Percentiles rank a stretch among this genome's conserved stretches.
Conservation (phyloP, 30 jellyfish, hydroid and myxozoan species). For the Catostylus mosaicus region DNA sequence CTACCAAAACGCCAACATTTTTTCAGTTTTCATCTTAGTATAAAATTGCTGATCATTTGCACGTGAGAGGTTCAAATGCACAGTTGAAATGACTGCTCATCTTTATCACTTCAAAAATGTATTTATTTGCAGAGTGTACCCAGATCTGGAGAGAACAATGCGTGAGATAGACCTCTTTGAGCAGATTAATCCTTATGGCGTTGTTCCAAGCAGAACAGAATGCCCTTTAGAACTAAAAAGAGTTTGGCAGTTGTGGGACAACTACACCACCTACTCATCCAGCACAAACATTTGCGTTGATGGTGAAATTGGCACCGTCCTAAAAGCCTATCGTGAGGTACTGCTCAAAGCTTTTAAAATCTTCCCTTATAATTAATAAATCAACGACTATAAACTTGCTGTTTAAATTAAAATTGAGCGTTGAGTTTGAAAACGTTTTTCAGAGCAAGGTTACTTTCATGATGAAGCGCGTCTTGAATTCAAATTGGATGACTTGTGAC, state of each 20-base stretch:
- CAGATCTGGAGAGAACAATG: slow-evolving; percentile 92
- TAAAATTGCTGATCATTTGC: slow-evolving; percentile 16
- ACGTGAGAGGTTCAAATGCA: too few species aligned
- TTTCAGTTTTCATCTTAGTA: neutral
- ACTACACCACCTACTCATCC: slow-evolving; percentile 57
- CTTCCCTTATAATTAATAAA: too few species aligned
- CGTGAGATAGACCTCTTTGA: slow-evolving; percentile 83
- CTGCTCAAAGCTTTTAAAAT: too few species aligned
- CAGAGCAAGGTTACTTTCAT: too few species aligned
- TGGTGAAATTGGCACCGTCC: slow-evolving; percentile 95
- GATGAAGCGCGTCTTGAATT: too few species aligned
- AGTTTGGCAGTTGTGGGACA: slow-evolving; percentile 80
- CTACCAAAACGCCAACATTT: too few species aligned
- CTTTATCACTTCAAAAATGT: too few species aligned
- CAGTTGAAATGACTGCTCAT: too few species aligned
- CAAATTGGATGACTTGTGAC: too few species aligned
- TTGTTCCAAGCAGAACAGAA: slow-evolving; percentile 91
- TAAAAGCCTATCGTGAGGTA: slow-evolving; percentile 90
- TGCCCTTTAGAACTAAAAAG: slow-evolving; percentile 85
- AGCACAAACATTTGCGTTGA: slow-evolving; percentile 76
- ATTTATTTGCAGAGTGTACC: slow-evolving; percentile 69
- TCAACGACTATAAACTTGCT: too few species aligned
- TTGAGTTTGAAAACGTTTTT: too few species aligned
- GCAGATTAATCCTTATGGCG: slow-evolving; percentile 93
- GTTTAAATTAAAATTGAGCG: too few species aligned